Conservation (phyloP, 2,888 invertebrate genomes). For the Tenthredo mesomela region DNA sequence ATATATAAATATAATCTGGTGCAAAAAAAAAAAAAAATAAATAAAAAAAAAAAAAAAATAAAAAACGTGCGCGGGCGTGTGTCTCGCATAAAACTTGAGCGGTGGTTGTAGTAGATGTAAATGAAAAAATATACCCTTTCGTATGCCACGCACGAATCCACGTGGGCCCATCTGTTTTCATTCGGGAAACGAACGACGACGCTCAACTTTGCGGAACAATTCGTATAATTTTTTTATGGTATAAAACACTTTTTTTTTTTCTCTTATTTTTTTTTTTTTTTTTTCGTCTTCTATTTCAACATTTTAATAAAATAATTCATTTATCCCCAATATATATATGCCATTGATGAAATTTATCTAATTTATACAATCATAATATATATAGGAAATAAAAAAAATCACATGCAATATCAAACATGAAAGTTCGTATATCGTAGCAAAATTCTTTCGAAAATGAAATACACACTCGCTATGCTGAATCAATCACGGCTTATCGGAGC, state of each 20-base stretch:
- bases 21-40: neutral
- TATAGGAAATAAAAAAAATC: neutral
- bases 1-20: neutral
- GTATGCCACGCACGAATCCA: conserved; percentile 25
- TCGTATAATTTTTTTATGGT: neutral
- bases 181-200: conserved; percentile 18
- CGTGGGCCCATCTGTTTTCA: conserved; percentile 25
- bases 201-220: conserved; percentile 13
- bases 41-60: neutral
- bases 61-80: neutral
- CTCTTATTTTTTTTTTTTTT: neutral
- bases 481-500: conserved; percentile 28
- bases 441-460: neutral
- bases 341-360: neutral
- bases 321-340: too few species aligned
- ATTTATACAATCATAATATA: neutral
- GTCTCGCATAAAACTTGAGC: neutral
- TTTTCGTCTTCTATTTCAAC: neutral
- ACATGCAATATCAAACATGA: neutral
- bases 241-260: neutral
- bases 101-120: conserved; percentile 19
- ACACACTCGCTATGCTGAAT: neutral
- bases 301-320: neutral
- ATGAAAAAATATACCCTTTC: conserved; percentile 15
- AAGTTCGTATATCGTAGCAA: neutral